Conservation (phyloP, 1,140 invertebrate species). For the Calliphora vicina region DNA sequence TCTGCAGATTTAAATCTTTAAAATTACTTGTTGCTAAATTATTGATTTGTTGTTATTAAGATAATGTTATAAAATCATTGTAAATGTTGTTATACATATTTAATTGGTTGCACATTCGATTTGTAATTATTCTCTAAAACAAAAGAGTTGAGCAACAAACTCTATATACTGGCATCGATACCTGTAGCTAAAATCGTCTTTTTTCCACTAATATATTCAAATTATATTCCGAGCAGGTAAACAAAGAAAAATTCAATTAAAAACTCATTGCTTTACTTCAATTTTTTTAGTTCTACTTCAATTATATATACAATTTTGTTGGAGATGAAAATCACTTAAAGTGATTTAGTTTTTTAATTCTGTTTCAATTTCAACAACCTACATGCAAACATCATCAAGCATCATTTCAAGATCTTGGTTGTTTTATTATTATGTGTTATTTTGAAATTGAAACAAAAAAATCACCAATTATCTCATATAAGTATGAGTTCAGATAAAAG, state of each 20-base stretch:
- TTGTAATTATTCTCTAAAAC: too few relatives aligned
- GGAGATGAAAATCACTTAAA: not conserved
- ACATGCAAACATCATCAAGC: not conserved
- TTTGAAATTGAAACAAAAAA: not conserved
- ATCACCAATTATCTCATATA: not conserved
- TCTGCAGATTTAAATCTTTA: too few relatives aligned
- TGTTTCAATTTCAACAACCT: not conserved
- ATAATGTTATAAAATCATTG: too few relatives aligned
- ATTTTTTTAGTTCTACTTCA: not conserved
- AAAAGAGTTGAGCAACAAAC: slow-evolving; percentile 58
- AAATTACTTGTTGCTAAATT: too few relatives aligned
- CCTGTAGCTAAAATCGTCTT: not conserved
- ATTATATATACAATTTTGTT: not conserved
- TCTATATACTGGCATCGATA: not conserved
- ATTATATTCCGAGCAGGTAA: too few relatives aligned
- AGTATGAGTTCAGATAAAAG: not conserved
- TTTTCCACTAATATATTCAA: not conserved
- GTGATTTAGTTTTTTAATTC: not conserved
- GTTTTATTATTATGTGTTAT: not conserved
- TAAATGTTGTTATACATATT: too few relatives aligned
- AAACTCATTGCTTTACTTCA: not conserved
- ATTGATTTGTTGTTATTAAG: too few relatives aligned
- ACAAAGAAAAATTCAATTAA: not conserved
- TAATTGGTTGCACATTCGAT: too few relatives aligned
- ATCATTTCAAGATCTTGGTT: not conserved